These are phyloP conservation scores for Dryas iulia DNA, from an alignment of 1,140 invertebrate species.

Conservation along the genomic window DNA sequence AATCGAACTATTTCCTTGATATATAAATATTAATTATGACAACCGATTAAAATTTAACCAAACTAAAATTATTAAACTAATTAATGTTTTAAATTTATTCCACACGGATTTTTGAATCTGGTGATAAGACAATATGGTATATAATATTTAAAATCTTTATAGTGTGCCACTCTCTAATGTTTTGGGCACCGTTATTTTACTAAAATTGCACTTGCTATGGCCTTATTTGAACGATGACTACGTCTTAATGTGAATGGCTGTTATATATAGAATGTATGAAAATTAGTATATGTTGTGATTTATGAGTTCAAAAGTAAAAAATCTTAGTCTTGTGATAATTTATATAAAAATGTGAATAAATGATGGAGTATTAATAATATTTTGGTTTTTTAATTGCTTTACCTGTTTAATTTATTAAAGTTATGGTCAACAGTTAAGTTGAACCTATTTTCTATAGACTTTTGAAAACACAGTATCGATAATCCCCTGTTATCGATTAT, in stretches of 20 bases:
- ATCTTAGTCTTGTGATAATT: conserved; percentile 78
- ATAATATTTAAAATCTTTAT: conserved; percentile 44
- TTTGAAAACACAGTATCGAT: too few species aligned
- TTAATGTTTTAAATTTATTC: background rate
- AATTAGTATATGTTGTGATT: conserved; percentile 74
- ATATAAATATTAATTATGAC: background rate
- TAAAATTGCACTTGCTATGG: conserved; percentile 55
- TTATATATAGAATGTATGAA: conserved; percentile 67
- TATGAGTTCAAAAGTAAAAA: conserved; percentile 74
- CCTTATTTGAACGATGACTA: conserved; percentile 66
- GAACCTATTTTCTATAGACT: too few species aligned
- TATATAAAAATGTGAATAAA: conserved; percentile 77
- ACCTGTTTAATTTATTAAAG: background rate
- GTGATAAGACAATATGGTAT: conserved; percentile 63
- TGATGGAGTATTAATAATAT: conserved; percentile 64
- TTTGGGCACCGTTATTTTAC: conserved; percentile 47
- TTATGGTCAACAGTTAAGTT: background rate
- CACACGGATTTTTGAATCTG: conserved; percentile 29
- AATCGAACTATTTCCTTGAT: background rate
- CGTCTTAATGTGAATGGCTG: conserved; percentile 54
- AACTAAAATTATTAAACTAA: background rate
- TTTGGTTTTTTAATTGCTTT: conserved; percentile 28
- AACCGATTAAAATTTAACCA: background rate
- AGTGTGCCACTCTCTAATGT: conserved; percentile 45
- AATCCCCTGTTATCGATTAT: too few species aligned